Evolutionary conservation across 23 tunicate species (phyloP), one percentile per base, ranked within the genome.

Genomic region (Styela clava): DNA sequence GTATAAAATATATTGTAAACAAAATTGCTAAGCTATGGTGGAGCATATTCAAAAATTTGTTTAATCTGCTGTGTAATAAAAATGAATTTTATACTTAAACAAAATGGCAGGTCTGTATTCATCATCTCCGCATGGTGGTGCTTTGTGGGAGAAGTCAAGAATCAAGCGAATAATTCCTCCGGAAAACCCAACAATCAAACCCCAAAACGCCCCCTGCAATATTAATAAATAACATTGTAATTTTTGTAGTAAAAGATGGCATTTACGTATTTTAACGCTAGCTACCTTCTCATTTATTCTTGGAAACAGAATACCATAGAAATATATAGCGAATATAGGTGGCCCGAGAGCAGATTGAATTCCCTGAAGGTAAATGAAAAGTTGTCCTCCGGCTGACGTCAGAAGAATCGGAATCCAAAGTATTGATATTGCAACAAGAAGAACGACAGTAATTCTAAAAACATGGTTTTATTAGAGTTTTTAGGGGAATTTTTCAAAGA

Each of bases 161-260:
- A 89, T 68, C 68, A 89, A 63, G 52, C 95, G 89, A 56, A 81
- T 74, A 1, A 89, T 80, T 25, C 95, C 95, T 31, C 71, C 86
- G 16, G 83, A 69, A 31, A 89, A 67, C 31, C 95, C 95, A 76
- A 78, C 74, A 31, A 89, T 34, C 30, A 89, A 71, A 0, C 95
- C 95, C 95, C 95, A 89, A 51, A 89, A 89, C 3, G 95, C 95
- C 16, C 95, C 95, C 95, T 89, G 65, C 31, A 5, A 68, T 65
- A 65, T 65, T 65, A 3, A 65, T 65, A 18, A 7, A 65, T 7
- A 24, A 24, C 16, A 24, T 24, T 65, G 31, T 16, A 18, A 56
- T n/a, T n/a, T n/a, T n/a, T n/a, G n/a, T n/a, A n/a, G n/a, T n/a
- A n/a, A n/a, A n/a, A n/a, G n/a, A n/a, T n/a, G n/a, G n/a, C n/a